Conservation (phyloP, 1,140 invertebrate species). For the Aphelenchoides besseyi region DNA sequence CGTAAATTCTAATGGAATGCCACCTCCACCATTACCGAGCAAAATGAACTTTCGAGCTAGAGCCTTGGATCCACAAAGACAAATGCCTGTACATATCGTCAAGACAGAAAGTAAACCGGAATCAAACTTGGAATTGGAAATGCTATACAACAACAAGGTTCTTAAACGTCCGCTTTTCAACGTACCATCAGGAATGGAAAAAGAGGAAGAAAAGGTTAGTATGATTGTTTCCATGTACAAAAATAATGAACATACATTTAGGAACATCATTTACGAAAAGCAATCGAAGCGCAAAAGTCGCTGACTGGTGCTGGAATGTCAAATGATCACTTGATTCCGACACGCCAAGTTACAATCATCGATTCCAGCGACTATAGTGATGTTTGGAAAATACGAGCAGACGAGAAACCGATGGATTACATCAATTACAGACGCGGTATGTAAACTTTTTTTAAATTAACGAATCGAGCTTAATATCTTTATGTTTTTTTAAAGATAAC, state of each 20-base stretch:
- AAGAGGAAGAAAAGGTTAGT: conserved; percentile 49
- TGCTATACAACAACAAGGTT: conserved; percentile 22
- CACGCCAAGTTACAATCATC: conserved; percentile 3
- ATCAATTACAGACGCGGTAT: not conserved
- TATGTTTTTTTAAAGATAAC: no score
- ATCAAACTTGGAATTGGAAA: conserved; percentile 3
- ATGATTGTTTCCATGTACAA: not conserved
- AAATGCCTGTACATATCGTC: conserved; percentile 27
- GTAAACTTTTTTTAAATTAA: no score
- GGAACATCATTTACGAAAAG: conserved; percentile 46
- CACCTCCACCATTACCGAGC: conserved; percentile 16
- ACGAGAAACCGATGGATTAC: not conserved
- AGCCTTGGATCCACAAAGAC: conserved; percentile 38
- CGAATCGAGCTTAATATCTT: no score
- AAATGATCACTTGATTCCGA: conserved; percentile 46
- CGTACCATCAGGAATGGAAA: conserved; percentile 47
- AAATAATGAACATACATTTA: conserved; percentile 15
- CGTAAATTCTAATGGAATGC: conserved; percentile 1
- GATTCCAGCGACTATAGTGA: not conserved
- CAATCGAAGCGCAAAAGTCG: conserved; percentile 44
- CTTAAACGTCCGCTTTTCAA: conserved; percentile 37
- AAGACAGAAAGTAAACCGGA: conserved; percentile 7
- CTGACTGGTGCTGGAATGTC: conserved; percentile 34
- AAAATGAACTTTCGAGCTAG: conserved; percentile 32
- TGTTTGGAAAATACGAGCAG: not conserved